These are phyloP conservation scores for Anguilla marmorata DNA, from an alignment of 2,797 vertebrate genomes.

Conservation along the genomic window DNA sequence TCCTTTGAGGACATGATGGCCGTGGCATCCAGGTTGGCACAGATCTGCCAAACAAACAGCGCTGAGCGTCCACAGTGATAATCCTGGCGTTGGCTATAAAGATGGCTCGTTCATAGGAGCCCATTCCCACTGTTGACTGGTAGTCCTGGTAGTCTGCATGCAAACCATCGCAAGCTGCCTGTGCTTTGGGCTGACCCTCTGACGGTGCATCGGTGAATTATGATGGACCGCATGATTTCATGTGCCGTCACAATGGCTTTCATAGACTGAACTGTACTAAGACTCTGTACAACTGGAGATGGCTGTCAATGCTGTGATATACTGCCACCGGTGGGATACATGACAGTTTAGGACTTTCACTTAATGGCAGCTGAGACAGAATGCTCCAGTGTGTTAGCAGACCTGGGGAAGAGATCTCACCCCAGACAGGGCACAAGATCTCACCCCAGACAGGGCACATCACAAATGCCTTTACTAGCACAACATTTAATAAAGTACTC, in stretches of 20 bases:
- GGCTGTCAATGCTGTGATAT: background rate
- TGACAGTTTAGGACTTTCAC: background rate
- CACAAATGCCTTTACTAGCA: background rate
- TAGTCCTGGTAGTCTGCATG: too few species aligned
- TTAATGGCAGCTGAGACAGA: background rate
- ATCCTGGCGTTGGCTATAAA: background rate
- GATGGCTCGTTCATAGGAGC: background rate
- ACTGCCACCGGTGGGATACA: background rate
- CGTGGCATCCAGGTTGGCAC: constrained; percentile 86
- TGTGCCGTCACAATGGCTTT: background rate
- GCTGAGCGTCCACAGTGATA: background rate
- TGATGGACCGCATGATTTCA: too few species aligned
- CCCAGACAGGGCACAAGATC: background rate
- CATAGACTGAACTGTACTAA: background rate
- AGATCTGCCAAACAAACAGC: constrained; percentile 74
- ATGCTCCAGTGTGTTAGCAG: background rate
- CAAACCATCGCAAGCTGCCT: too few species aligned
- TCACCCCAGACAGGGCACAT: too few species aligned
- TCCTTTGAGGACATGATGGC: constrained; percentile 74
- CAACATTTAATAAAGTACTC: background rate
- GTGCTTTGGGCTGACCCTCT: too few species aligned
- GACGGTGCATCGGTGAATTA: too few species aligned
- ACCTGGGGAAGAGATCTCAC: background rate
- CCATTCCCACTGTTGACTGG: background rate
- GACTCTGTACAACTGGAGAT: background rate